Conservation (phyloP, 2,113 vertebrate genomes). For the Ageneiosus marmoratus region DNA sequence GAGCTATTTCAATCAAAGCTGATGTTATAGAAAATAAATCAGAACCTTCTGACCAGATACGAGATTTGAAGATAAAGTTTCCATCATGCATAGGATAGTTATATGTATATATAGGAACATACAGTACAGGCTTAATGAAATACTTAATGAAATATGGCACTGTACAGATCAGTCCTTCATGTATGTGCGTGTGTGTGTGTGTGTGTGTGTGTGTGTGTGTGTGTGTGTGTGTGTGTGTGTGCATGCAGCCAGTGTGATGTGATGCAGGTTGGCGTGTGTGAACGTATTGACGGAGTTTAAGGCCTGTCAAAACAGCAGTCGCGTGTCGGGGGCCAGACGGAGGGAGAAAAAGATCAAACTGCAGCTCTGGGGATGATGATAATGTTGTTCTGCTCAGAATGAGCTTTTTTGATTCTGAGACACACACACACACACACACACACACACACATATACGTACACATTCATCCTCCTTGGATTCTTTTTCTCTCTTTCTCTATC, state of each 20-base stretch:
- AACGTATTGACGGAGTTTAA: slow-evolving; percentile 46
- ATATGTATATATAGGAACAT: neutral
- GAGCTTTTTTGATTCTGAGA: slow-evolving; percentile 18
- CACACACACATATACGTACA: too few relatives aligned
- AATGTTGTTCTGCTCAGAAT: slow-evolving; percentile 41
- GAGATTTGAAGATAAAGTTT: neutral
- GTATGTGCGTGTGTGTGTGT: neutral
- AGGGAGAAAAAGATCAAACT: slow-evolving; percentile 41
- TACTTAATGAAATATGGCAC: neutral
- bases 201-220: neutral
- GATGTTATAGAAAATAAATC: neutral
- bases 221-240: slow-evolving; percentile 18
- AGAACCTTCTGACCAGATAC: neutral
- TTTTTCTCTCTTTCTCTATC: slow-evolving; percentile 3
- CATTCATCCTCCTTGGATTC: slow-evolving; percentile 15
- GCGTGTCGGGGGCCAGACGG: slow-evolving; percentile 21
- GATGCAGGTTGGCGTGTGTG: slow-evolving; percentile 44
- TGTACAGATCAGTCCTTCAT: neutral
- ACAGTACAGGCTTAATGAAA: neutral
- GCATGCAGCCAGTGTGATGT: slow-evolving; percentile 23
- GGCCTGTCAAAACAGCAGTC: slow-evolving; percentile 46
- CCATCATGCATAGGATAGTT: neutral
- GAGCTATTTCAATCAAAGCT: neutral
- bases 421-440: slow-evolving; percentile 12
- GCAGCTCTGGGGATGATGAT: slow-evolving; percentile 15